Percentiles rank a stretch among this genome's conserved stretches.
Conservation (phyloP, 2,888 invertebrate genomes). For the Tachystola acroxantha region DNA sequence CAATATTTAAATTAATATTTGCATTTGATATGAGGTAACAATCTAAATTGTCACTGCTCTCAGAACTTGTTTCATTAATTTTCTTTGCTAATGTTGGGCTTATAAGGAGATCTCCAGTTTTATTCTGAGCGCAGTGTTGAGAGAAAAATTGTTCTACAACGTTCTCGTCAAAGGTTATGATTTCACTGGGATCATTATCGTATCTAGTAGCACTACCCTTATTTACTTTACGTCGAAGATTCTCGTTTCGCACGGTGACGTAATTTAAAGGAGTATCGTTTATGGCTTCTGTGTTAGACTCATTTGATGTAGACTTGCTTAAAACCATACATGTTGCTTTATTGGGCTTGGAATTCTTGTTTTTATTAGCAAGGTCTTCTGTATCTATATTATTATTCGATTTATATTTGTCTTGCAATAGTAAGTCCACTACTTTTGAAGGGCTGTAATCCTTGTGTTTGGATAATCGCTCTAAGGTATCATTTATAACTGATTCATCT, state of each 20-base stretch:
- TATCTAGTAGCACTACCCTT: too few species aligned
- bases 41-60: slow-evolving; percentile 37
- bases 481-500: slow-evolving; percentile 44
- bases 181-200: too few species aligned
- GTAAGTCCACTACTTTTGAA: slow-evolving; percentile 42
- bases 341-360: slow-evolving; percentile 16
- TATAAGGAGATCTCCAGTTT: slow-evolving; percentile 27
- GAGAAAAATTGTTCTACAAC: slow-evolving; percentile 47
- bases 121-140: slow-evolving; percentile 39
- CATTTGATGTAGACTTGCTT: slow-evolving; percentile 43
- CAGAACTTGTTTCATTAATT: slow-evolving; percentile 49
- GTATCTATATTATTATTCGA: slow-evolving; percentile 29
- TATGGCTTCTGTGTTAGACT: slow-evolving; percentile 45
- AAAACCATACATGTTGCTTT: slow-evolving; percentile 18
- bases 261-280: slow-evolving; percentile 35
- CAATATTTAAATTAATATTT: slow-evolving; percentile 17
- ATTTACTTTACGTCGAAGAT: slow-evolving; percentile 10
- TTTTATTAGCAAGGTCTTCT: slow-evolving; percentile 23
- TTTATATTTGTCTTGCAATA: slow-evolving; percentile 46
- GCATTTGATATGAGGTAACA: slow-evolving; percentile 21
- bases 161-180: slow-evolving; percentile 25
- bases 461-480: slow-evolving; percentile 39
- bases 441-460: slow-evolving; percentile 32
- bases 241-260: slow-evolving; percentile 27
- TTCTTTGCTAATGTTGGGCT: slow-evolving; percentile 51